Base-by-base conservation (phyloP, 2,888 invertebrate genomes). In the Folsomia manolachei region DNA sequence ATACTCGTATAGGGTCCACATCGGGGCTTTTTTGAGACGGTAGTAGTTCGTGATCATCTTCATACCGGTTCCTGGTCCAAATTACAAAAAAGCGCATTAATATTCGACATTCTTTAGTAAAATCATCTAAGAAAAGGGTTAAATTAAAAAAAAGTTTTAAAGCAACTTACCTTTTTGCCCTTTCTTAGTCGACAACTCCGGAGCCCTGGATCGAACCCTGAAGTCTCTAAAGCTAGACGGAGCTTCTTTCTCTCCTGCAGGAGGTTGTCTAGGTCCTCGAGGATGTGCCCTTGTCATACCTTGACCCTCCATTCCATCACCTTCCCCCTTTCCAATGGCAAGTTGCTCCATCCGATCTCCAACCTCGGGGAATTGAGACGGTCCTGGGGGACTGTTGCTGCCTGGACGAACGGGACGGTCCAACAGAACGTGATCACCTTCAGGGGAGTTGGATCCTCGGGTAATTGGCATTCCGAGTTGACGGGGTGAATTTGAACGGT, bases 1-100 rank as follows among this genome's bases (percentile, higher is more conserved):
- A 82, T 93, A 93, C 72, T 92, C 90, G 77, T 88, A 88, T 0
- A 94, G 67, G 0, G 60, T 69, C 21, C 76, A 75, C 24, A 75
- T 39, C 1, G 51, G 51, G 7, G 21, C 52, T 2, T 21, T 39
- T 21, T 52, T 25, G 19, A 66, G 52, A 7, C 52, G 66, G 52
- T 19, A 66, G 23, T 51, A 66, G 52, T 66, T 66, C 18, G 52
- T 52, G 21, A 66, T 27, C 66, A 66, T 66, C n/a, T n/a, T n/a
- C n/a, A n/a, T n/a, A n/a, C n/a, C n/a, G n/a, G n/a, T n/a, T n/a
- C n/a, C n/a, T n/a, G n/a, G n/a, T n/a, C n/a, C n/a, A n/a, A n/a
- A n/a, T n/a, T n/a, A n/a, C n/a, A n/a, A n/a, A n/a, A n/a, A n/a
- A n/a, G n/a, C n/a, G n/a, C n/a, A n/a, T n/a, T n/a, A n/a, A n/a